Evolutionary conservation across 2,797 vertebrate genomes (phyloP), one percentile per base, ranked within the genome.

Genomic region (Malacoctenus gilli): DNA sequence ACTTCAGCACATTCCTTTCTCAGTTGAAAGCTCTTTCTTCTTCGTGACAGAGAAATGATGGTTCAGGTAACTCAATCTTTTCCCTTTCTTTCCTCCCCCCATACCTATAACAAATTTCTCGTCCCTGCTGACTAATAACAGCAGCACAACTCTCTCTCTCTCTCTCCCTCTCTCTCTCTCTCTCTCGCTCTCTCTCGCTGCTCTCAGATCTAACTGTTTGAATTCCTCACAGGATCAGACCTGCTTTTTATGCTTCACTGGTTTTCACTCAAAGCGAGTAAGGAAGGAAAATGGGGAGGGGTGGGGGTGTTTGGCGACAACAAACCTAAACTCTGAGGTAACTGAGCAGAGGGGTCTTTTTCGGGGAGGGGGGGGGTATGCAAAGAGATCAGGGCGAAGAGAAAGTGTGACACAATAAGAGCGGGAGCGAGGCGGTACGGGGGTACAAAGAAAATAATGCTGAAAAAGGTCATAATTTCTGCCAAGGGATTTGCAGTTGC

Each of bases 201-300:
- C 4, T 32, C 30, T 11, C 30, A n/a, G n/a, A 25, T 25, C 39
- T 49, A 66, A 59, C 66, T 42, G 8, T 71, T 60, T 80, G 79
- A 91, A 92, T 92, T 93, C 91, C 90, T 80, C 85, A 89, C 91
- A 92, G 90, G 91, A 92, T 91, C 86, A 90, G 91, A 90, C 90
- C 89, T 92, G 92, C 86, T 90, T 84, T 89, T 89, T 84, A 89
- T 82, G 88, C 88, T 83, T 72, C 68, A 60, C 79, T 87, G 78
- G 43, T 71, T 90, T 79, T 83, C 70, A 80, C 82, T 80, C 72
- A 80, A 69, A 79, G 80, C 12, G 11, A 65, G 75, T 16, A 49
- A 23, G 32, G 43, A 48, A 59, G 43, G 67, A 48, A 51, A 16
- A 31, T 39, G 40, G 46, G 23, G 52, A 15, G 10, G 20, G 30